Evolutionary conservation across 2,797 vertebrate genomes (phyloP).

Genomic region (Gymnoscopelus microlampas): DNA sequence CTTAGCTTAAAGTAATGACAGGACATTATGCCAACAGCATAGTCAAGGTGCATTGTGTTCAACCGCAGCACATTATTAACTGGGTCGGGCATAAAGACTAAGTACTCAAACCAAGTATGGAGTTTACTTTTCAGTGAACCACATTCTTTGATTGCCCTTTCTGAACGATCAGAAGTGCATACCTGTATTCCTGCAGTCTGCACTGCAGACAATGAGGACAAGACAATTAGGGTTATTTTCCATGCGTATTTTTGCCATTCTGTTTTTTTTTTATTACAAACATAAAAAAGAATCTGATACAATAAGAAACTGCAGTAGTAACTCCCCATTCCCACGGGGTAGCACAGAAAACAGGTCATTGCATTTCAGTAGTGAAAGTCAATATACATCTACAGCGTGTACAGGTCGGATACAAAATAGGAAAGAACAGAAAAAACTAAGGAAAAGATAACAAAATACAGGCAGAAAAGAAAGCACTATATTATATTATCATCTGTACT

Average conservation of each 20-base stretch:
- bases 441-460: constrained; percentile 73
- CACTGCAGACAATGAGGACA: constrained; percentile 45
- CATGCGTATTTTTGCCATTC: constrained; percentile 77
- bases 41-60: constrained; percentile 27
- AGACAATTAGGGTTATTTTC: constrained; percentile 62
- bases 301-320: constrained; percentile 96
- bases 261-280: constrained; percentile 99
- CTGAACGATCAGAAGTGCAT: too few relatives aligned
- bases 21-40: constrained; percentile 13
- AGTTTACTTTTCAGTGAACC: too few relatives aligned
- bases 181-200: background rate
- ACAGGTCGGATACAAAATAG: constrained; percentile 80
- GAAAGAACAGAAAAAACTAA: constrained; percentile 25
- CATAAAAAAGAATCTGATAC: constrained; percentile 97
- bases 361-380: constrained; percentile 83
- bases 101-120: too few relatives aligned
- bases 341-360: constrained; percentile 85
- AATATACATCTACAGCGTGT: constrained; percentile 77
- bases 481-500: constrained; percentile 70
- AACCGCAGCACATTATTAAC: background rate
- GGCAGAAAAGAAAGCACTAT: constrained; percentile 75
- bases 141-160: too few relatives aligned
- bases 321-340: constrained; percentile 70
- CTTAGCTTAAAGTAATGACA: constrained; percentile 54
- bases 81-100: background rate